Evolutionary conservation across 2,113 vertebrate species (phyloP).

Genomic region (Poecile atricapillus): DNA sequence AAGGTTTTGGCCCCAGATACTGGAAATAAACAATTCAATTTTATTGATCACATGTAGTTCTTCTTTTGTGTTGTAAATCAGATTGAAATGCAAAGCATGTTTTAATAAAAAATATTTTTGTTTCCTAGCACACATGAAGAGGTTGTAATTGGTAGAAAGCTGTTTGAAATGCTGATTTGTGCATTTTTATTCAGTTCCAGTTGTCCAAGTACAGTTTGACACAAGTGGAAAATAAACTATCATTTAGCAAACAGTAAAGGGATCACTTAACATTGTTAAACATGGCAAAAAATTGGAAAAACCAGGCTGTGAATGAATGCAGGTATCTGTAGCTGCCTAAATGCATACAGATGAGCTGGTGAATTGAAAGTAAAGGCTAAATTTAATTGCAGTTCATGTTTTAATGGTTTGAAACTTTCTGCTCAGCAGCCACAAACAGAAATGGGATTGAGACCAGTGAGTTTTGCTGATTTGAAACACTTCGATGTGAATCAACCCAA

Average conservation of each 20-base stretch:
- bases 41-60: background rate
- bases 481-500: background rate
- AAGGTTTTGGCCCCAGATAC: background rate
- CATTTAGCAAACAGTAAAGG: background rate
- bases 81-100: constrained; percentile 2
- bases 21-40: background rate
- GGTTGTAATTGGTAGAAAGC: background rate
- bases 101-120: background rate
- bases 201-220: background rate
- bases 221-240: background rate
- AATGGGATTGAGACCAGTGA: background rate
- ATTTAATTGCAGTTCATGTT: background rate
- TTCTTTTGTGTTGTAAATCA: background rate
- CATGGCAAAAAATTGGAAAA: background rate
- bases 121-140: background rate
- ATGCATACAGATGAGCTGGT: background rate
- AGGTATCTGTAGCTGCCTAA: background rate
- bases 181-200: background rate
- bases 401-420: background rate
- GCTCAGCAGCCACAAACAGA: background rate
- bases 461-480: background rate
- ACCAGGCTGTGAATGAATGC: background rate
- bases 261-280: background rate
- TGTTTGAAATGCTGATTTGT: constrained; percentile 19
- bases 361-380: background rate